Percentiles rank a stretch among this genome's conserved stretches.
Evolutionary conservation across 2,888 invertebrate species (phyloP).

Genomic region (Tetranychus truncatus): DNA sequence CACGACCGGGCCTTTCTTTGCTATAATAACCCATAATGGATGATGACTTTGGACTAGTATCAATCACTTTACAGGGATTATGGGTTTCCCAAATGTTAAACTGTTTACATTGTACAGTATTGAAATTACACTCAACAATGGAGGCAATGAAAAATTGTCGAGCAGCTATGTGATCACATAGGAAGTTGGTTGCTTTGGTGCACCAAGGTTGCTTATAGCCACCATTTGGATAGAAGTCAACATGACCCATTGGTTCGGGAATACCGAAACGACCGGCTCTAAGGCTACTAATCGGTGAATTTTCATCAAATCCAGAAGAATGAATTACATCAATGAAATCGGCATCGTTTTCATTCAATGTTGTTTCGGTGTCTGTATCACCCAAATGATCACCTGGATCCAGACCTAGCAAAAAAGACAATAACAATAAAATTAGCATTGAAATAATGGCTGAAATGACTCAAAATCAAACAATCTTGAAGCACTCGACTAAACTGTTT

Average conservation of each 20-base stretch:
- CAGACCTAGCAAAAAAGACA: constrained; percentile 40
- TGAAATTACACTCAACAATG: not conserved
- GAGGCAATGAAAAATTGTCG: not conserved
- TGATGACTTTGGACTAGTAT: not conserved
- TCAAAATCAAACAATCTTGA: too few relatives aligned
- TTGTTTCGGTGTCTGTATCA: constrained; percentile 55
- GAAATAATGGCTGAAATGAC: too few relatives aligned
- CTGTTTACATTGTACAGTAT: not conserved
- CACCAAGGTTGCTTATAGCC: constrained; percentile 17
- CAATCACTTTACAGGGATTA: not conserved
- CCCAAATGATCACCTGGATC: constrained; percentile 81
- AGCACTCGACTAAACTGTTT: too few relatives aligned
- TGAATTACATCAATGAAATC: constrained; percentile 75
- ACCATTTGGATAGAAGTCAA: constrained; percentile 33
- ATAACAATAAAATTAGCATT: too few relatives aligned
- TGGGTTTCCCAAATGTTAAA: not conserved
- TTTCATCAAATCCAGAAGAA: constrained; percentile 59
- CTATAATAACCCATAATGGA: not conserved
- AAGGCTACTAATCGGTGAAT: constrained; percentile 31
- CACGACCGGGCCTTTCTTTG: not conserved
- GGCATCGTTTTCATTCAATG: constrained; percentile 67
- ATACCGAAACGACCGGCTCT: constrained; percentile 36
- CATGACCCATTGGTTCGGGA: constrained; percentile 29
- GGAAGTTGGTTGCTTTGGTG: not conserved
- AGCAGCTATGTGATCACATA: not conserved